Conservation (phyloP, 1,140 invertebrate species). For the Reticulitermes speratus region DNA sequence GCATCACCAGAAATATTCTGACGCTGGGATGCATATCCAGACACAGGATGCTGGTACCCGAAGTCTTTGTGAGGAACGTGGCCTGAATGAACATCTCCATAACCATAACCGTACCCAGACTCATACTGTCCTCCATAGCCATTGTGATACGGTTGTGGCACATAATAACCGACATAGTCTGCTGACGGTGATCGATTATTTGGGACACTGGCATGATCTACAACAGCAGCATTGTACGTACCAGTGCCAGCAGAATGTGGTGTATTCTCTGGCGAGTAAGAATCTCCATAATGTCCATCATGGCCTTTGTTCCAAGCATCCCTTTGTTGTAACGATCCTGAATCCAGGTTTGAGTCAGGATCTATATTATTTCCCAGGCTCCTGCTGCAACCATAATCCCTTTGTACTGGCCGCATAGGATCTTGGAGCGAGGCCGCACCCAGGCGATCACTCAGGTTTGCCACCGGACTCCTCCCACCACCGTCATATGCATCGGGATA, state of each 20-base stretch:
- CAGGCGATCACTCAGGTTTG: conserved; percentile 34
- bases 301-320: conserved; percentile 35
- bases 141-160: conserved; percentile 31
- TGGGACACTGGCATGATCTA: conserved; percentile 27
- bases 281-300: conserved; percentile 31
- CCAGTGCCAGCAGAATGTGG: conserved; percentile 31
- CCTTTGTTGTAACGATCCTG: conserved; percentile 17
- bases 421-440: conserved; percentile 27
- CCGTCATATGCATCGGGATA: conserved; percentile 33
- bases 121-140: conserved; percentile 36
- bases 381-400: conserved; percentile 31
- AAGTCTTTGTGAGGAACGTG: conserved; percentile 37
- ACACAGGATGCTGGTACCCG: conserved; percentile 38
- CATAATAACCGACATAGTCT: conserved; percentile 34
- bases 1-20: conserved; percentile 36
- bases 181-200: conserved; percentile 32
- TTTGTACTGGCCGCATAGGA: background rate
- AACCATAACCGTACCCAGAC: conserved; percentile 41
- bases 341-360: background rate
- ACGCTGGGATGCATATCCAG: conserved; percentile 42
- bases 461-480: conserved; percentile 32
- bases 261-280: conserved; percentile 29
- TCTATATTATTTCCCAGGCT: conserved; percentile 35
- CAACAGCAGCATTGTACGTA: conserved; percentile 27
- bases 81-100: conserved; percentile 31